Evolutionary conservation across 2,113 vertebrate species (phyloP).

Genomic region (Peucedramus taeniatus): DNA sequence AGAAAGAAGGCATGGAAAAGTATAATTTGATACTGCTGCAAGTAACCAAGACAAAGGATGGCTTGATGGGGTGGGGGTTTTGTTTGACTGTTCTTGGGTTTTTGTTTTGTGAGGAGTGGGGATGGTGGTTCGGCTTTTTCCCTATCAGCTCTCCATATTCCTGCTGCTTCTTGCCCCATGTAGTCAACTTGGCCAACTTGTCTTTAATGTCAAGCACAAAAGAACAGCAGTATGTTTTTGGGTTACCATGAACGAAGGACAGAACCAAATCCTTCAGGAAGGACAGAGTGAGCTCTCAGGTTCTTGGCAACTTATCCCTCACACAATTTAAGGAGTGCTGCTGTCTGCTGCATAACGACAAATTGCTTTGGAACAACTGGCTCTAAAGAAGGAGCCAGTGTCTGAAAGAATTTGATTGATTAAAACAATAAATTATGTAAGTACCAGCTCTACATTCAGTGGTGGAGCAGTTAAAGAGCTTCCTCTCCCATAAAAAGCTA

Average conservation of each 20-base stretch:
- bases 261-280: not conserved
- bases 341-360: constrained; percentile 43
- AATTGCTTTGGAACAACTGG: not conserved
- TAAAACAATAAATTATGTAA: not conserved
- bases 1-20: not conserved
- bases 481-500: not conserved
- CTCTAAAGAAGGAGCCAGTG: not conserved
- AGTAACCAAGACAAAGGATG: not conserved
- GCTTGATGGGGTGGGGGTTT: not conserved
- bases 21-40: not conserved
- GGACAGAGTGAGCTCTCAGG: not conserved
- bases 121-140: not conserved
- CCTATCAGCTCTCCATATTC: not conserved
- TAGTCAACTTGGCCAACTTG: not conserved
- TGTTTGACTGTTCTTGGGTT: not conserved
- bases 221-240: not conserved
- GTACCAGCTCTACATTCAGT: not conserved
- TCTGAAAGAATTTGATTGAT: not conserved
- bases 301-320: not conserved
- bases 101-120: not conserved
- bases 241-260: not conserved
- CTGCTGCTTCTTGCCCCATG: not conserved
- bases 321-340: not conserved
- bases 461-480: not conserved
- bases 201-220: not conserved